Conservation (phyloP, 2,888 invertebrate genomes). For the Cataglyphis altisquamis region DNA sequence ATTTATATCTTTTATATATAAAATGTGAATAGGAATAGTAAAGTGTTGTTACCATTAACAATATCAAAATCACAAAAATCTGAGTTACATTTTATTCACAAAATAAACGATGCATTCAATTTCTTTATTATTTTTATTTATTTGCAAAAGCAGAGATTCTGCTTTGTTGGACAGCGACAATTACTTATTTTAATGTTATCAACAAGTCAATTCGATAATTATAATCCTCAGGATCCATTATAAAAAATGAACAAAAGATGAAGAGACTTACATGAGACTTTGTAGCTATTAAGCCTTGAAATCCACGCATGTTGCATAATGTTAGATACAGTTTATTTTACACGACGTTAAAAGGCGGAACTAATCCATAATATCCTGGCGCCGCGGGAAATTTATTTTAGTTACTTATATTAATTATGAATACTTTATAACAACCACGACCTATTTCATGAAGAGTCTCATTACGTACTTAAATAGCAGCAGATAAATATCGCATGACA, state of each 20-base stretch:
- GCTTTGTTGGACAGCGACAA: background rate
- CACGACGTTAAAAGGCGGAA: background rate
- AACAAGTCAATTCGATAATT: conserved; percentile 3
- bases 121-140: background rate
- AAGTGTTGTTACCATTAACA: background rate
- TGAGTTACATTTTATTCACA: background rate
- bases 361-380: conserved; percentile 30
- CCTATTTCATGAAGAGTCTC: conserved; percentile 6
- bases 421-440: conserved; percentile 1
- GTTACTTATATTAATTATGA: background rate
- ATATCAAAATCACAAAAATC: background rate
- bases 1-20: background rate
- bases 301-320: background rate
- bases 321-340: conserved; percentile 16
- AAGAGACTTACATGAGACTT: background rate
- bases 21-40: background rate
- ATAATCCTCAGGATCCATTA: background rate
- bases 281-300: background rate
- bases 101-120: conserved; percentile 1
- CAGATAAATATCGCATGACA: background rate
- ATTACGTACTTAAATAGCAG: background rate
- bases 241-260: background rate
- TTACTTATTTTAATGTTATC: background rate
- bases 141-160: conserved; percentile 5
- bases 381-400: conserved; percentile 19